Percentiles rank a stretch among this genome's conserved stretches.
phyloP scores from a whole-genome alignment of 30 jellyfish, hydroid and myxozoan species.

The Nemopilema nomurai region DNA sequence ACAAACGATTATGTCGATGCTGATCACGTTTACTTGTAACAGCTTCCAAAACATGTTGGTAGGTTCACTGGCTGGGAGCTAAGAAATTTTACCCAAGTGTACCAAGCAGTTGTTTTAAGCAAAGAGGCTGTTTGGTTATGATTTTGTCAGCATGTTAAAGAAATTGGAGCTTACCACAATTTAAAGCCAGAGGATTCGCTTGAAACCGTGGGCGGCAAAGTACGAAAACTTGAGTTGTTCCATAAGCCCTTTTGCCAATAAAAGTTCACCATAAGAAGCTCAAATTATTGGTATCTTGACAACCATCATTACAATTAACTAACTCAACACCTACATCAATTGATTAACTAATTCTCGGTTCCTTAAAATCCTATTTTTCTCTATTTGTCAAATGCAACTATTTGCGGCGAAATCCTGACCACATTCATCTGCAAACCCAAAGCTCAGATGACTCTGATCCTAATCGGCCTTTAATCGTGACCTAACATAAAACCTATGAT shows the following conservation, averaged over 20 bases:
- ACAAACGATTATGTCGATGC: too few species aligned
- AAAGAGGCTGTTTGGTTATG: neutral
- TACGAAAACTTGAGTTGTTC: slow-evolving; percentile 11
- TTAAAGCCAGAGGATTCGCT: slow-evolving; percentile 26
- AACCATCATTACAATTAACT: neutral
- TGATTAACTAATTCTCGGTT: neutral
- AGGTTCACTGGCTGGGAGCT: too few species aligned
- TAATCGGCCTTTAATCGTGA: neutral
- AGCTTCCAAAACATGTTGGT: too few species aligned
- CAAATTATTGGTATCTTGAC: slow-evolving; percentile 16
- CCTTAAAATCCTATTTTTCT: neutral
- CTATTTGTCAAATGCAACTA: neutral
- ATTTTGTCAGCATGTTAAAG: neutral
- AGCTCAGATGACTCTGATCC: neutral
- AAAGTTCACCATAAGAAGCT: slow-evolving; percentile 20
- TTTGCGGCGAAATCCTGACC: neutral
- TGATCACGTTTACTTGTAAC: too few species aligned
- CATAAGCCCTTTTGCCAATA: slow-evolving; percentile 10
- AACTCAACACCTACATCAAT: neutral
- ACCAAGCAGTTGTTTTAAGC: too few species aligned
- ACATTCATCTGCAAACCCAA: neutral
- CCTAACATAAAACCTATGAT: neutral
- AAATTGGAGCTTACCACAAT: slow-evolving; percentile 15
- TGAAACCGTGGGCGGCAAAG: slow-evolving; percentile 31
- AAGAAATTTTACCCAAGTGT: too few species aligned